Evolutionary conservation across 2,113 vertebrate genomes (phyloP).

Genomic region (Cyprinodon brontotheroides): DNA sequence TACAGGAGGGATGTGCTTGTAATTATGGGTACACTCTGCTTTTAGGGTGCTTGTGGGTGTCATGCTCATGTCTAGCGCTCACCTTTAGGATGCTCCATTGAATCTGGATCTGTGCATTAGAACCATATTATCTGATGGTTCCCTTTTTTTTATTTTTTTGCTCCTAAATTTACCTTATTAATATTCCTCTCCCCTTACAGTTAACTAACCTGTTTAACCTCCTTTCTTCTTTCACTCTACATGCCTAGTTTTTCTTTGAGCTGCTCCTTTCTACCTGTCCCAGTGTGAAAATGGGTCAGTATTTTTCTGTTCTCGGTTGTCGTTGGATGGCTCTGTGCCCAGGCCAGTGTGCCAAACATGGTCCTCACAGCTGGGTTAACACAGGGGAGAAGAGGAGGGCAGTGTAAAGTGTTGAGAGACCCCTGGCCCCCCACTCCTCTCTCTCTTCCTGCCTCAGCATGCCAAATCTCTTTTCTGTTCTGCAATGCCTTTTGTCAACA

Average conservation of each 20-base stretch:
- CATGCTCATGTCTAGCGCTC: slow-evolving; percentile 24
- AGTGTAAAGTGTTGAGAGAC: slow-evolving; percentile 16
- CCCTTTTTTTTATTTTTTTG: slow-evolving; percentile 12
- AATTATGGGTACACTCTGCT: slow-evolving; percentile 52
- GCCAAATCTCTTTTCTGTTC: slow-evolving; percentile 57
- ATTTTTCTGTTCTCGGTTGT: slow-evolving; percentile 32
- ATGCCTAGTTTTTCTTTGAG: slow-evolving; percentile 33
- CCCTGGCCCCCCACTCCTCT: neutral
- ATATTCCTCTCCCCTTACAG: neutral
- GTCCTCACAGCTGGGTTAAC: slow-evolving; percentile 65
- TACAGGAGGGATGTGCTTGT: slow-evolving; percentile 63
- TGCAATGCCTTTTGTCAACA: slow-evolving; percentile 47
- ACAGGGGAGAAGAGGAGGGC: slow-evolving; percentile 47
- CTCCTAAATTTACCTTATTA: neutral
- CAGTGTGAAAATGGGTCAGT: slow-evolving; percentile 46
- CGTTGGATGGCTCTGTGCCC: slow-evolving; percentile 32
- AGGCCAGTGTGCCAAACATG: slow-evolving; percentile 52
- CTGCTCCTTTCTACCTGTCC: slow-evolving; percentile 38
- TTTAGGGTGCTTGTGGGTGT: slow-evolving; percentile 32
- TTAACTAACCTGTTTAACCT: slow-evolving; percentile 18
- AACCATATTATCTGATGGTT: neutral
- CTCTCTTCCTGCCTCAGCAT: slow-evolving; percentile 2
- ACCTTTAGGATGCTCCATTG: slow-evolving; percentile 13
- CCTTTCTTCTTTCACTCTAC: slow-evolving; percentile 30
- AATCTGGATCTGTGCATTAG: slow-evolving; percentile 1